Conservation (phyloP, 1,140 invertebrate species). For the Augochlora pura region DNA sequence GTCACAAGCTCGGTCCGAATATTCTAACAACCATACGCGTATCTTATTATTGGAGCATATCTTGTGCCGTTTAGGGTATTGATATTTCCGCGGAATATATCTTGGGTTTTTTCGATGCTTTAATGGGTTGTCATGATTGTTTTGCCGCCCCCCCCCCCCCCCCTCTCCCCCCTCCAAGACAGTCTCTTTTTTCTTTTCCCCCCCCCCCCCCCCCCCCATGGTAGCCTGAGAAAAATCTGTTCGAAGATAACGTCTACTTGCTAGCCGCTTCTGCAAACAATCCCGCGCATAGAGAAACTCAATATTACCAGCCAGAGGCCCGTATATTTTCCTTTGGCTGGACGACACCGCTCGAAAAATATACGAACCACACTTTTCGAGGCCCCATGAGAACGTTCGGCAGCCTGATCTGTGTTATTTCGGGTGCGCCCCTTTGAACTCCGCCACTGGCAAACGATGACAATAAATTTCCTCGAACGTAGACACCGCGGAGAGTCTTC, state of each 20-base stretch:
- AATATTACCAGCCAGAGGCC: conserved; percentile 48
- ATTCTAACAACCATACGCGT: too few relatives aligned
- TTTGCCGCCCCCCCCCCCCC: neutral
- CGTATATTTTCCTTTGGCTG: conserved; percentile 66
- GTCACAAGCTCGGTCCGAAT: too few relatives aligned
- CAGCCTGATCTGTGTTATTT: conserved; percentile 32
- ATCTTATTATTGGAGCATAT: too few relatives aligned
- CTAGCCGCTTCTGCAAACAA: conserved; percentile 20
- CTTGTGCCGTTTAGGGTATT: too few relatives aligned
- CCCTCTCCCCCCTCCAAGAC: neutral
- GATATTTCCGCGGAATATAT: neutral
- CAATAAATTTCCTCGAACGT: conserved; percentile 24
- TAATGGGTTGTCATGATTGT: conserved; percentile 10
- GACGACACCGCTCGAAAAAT: conserved; percentile 63
- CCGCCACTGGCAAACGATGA: conserved; percentile 1
- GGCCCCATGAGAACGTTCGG: conserved; percentile 44
- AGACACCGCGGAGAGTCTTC: neutral
- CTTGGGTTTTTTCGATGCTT: neutral
- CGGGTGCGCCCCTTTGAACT: conserved; percentile 37
- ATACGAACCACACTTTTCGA: conserved; percentile 56
- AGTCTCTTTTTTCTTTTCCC: too few relatives aligned
- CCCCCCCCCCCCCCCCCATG: neutral
- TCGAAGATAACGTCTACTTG: conserved; percentile 38
- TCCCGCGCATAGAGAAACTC: conserved; percentile 49
- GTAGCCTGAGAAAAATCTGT: conserved; percentile 43